A percentile compares a stretch with the other conserved stretches of the same genome.
phyloP scores from a whole-genome alignment of 2,888 invertebrate species.

The Thymelicus acteon region DNA sequence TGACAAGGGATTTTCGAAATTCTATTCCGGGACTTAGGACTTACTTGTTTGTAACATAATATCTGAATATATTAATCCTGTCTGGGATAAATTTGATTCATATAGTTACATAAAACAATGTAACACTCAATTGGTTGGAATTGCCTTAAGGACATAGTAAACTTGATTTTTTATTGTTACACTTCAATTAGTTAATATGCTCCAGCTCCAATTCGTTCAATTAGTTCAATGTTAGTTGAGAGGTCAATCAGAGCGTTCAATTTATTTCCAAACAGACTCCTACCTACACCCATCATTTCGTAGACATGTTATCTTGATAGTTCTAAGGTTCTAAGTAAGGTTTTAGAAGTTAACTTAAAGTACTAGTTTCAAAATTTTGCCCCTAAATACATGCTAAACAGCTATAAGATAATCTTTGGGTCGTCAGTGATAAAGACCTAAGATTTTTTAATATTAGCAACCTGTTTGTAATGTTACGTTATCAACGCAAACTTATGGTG shows the following conservation, averaged over 20 bases:
- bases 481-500: too few relatives aligned
- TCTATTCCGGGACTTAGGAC: background rate
- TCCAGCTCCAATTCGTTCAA: constrained; percentile 1
- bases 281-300: background rate
- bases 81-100: too few relatives aligned
- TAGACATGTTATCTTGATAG: background rate
- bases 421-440: background rate
- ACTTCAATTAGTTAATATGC: constrained; percentile 16
- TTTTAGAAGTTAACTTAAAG: too few relatives aligned
- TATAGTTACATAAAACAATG: background rate
- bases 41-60: background rate
- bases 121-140: constrained; percentile 21
- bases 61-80: too few relatives aligned
- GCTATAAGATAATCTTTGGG: background rate
- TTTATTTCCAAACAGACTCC: background rate
- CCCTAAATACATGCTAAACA: background rate
- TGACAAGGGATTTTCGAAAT: background rate
- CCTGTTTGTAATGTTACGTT: background rate
- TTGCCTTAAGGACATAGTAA: constrained; percentile 10
- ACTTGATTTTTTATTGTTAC: constrained; percentile 29
- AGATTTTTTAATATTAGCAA: too few relatives aligned
- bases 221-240: constrained; percentile 23
- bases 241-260: constrained; percentile 6
- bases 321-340: too few relatives aligned
- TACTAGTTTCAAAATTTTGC: background rate